These are phyloP conservation scores for Hemicordylus capensis DNA, from an alignment of 2,113 vertebrate species.

Conservation along the genomic window DNA sequence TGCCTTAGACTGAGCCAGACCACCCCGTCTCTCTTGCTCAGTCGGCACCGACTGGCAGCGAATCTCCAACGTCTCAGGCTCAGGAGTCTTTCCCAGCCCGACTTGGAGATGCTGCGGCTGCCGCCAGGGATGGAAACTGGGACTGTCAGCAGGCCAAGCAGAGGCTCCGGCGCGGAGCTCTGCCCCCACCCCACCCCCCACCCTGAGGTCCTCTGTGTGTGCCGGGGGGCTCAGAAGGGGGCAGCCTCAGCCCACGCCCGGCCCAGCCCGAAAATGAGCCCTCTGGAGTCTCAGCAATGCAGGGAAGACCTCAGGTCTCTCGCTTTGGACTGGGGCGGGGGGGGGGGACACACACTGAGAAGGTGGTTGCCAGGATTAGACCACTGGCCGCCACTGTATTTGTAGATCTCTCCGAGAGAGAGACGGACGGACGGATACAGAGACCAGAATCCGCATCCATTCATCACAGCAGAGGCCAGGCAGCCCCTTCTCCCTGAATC, in stretches of 20 bases:
- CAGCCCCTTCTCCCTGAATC: background rate
- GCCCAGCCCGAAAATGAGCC: no score
- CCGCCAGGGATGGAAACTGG: no score
- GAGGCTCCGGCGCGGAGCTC: no score
- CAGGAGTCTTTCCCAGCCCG: no score
- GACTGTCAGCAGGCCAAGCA: no score
- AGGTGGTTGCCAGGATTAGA: background rate
- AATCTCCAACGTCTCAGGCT: no score
- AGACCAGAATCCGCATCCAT: background rate
- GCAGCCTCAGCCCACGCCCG: background rate
- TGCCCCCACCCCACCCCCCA: no score
- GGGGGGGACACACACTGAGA: background rate
- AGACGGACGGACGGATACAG: background rate
- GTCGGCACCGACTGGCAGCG: no score
- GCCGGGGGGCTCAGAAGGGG: background rate
- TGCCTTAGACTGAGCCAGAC: no score
- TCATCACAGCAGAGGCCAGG: background rate
- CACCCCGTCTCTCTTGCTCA: no score
- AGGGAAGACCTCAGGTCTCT: background rate
- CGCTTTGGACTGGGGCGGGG: background rate
- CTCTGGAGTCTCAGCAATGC: background rate
- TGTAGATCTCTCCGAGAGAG: background rate
- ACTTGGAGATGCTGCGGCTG: no score
- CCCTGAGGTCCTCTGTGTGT: background rate
- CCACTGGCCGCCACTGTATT: background rate